These are phyloP conservation scores for Zalophus californianus DNA, from an alignment of 2,797 vertebrate genomes.

Conservation along the genomic window DNA sequence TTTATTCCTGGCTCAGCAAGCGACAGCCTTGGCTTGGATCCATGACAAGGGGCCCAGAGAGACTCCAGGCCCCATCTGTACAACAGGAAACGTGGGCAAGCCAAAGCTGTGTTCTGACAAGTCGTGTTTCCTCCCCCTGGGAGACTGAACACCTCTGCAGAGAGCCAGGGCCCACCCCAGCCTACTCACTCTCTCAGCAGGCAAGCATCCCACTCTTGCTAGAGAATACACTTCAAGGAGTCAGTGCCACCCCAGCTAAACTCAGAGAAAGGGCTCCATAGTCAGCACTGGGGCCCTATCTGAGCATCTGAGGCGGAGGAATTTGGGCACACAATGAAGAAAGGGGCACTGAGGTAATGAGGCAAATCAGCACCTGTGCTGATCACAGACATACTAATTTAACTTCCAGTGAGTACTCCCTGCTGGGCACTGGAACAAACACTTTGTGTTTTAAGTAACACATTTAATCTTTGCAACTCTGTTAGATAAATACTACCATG, in stretches of 20 bases:
- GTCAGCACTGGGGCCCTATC: neutral
- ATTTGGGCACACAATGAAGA: neutral
- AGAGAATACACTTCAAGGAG: neutral
- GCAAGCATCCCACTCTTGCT: neutral
- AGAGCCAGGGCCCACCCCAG: neutral
- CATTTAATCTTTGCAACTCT: neutral
- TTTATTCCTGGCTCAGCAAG: conserved; percentile 76
- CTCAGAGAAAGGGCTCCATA: neutral
- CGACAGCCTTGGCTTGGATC: conserved; percentile 18
- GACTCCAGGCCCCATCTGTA: conserved; percentile 56
- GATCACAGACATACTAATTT: neutral
- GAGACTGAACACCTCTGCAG: conserved; percentile 22
- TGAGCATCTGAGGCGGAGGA: neutral
- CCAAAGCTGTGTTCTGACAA: conserved; percentile 58
- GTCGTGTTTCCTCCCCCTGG: conserved; percentile 28
- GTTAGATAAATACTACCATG: neutral
- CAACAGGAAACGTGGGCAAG: conserved; percentile 61
- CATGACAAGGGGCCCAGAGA: conserved; percentile 59
- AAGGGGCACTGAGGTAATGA: neutral
- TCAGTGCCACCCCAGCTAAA: neutral
- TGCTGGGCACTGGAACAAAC: neutral
- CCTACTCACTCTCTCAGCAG: neutral
- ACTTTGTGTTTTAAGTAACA: neutral
- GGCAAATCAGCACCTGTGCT: neutral
- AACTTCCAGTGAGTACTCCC: neutral